Base-by-base conservation (phyloP, 2,888 invertebrate species). In the Rhingia campestris region DNA sequence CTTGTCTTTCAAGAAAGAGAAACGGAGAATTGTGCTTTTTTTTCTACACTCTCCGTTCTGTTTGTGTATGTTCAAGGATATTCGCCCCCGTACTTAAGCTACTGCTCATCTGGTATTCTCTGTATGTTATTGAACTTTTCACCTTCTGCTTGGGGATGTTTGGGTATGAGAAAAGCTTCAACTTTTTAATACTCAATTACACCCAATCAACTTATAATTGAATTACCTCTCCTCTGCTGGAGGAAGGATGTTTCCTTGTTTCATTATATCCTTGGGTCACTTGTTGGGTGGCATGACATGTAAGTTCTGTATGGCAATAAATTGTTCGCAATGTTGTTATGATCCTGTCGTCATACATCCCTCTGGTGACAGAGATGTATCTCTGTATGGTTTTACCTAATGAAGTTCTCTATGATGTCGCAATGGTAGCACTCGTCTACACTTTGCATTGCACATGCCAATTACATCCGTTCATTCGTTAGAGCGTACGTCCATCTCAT, bases 91-190 rank as follows among this genome's bases (percentile, higher is more conserved):
- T 14, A 63, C 41, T 37, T 35, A 35, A 14, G 35, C 14, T 7
- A 5, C 12, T 47, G 59, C 64, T 75, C 51, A 64, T 66, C 47
- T 47, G 54, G 37, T 49, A 35, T 64, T 66, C 66, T 33, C 37
- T 81, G 39, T 81, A 77, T 82, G 82, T 82, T 74, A 37, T 82
- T 63, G 53, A 82, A 77, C 77, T 82, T 51, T 45, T 45, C 59
- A 69, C 72, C 61, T 67, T 67, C 41, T 7, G n/a, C 7, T 5
- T 9, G 35, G 9, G 6, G 22, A 33, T 45, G 3, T 0, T 7
- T 35, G 4, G 14, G 10, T 9, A 7, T 10, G 49, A 33, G 32
- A 43, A 76, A 56, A 63, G 41, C n/a, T n/a, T 58, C 33, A 22
- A 22, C 67, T 5, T 14, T 54, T 61, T 41, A 43, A 41, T 51